Evolutionary conservation across 2,888 invertebrate species (phyloP).

Genomic region (Acleris laterana): DNA sequence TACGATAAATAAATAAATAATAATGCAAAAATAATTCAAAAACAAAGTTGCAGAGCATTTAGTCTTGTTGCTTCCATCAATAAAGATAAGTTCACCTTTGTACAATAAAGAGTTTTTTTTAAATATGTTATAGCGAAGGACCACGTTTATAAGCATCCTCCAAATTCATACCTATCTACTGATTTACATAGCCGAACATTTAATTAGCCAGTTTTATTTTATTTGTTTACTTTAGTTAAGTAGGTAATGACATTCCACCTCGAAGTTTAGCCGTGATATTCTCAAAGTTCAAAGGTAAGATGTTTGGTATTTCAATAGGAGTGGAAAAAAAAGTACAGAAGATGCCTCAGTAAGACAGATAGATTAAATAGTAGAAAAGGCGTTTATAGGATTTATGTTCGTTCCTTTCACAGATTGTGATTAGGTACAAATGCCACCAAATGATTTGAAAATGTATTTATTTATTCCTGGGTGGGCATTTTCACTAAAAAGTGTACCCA

Average conservation of each 20-base stretch:
- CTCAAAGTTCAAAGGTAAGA: slow-evolving; percentile 34
- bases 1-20: too few relatives aligned
- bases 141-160: slow-evolving; percentile 8
- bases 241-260: slow-evolving; percentile 25
- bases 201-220: slow-evolving; percentile 25
- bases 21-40: too few relatives aligned
- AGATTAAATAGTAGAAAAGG: neutral
- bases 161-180: slow-evolving; percentile 1
- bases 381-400: slow-evolving; percentile 3
- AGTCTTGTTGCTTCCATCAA: too few relatives aligned
- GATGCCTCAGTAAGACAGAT: neutral
- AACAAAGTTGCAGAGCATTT: too few relatives aligned
- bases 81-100: too few relatives aligned
- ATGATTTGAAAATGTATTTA: too few relatives aligned
- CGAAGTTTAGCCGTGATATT: slow-evolving; percentile 24
- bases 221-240: slow-evolving; percentile 30
- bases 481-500: too few relatives aligned
- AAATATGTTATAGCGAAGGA: too few relatives aligned
- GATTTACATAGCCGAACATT: slow-evolving; percentile 26
- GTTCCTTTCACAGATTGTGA: neutral
- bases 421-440: too few relatives aligned
- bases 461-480: too few relatives aligned
- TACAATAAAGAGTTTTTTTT: too few relatives aligned
- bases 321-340: neutral
- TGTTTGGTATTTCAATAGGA: slow-evolving; percentile 21